These are phyloP conservation scores for Hycleus cichorii DNA, from an alignment of 1,140 invertebrate genomes.

Conservation along the genomic window DNA sequence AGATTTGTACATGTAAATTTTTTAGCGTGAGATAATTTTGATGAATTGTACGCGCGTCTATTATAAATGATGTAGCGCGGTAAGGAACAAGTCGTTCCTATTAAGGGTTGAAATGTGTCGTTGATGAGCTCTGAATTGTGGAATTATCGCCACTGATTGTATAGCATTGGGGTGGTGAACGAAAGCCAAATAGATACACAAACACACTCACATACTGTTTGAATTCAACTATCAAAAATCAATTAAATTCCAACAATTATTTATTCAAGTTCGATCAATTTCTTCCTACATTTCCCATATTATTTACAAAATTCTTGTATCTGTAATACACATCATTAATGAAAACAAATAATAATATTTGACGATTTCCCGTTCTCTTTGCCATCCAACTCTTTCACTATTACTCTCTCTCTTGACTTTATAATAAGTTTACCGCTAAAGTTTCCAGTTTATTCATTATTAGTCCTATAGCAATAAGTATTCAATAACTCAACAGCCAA, in stretches of 20 bases:
- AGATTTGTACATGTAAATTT: not conserved
- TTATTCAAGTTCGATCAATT: no score
- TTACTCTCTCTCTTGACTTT: slow-evolving; percentile 1
- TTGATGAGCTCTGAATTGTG: slow-evolving; percentile 39
- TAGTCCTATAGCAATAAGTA: slow-evolving; percentile 27
- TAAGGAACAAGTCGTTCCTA: slow-evolving; percentile 35
- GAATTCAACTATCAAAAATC: no score
- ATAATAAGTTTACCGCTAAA: slow-evolving; percentile 22
- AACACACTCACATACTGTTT: no score
- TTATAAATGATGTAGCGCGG: slow-evolving; percentile 12
- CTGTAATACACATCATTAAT: slow-evolving; percentile 17
- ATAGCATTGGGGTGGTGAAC: slow-evolving; percentile 15
- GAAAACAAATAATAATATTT: slow-evolving; percentile 25
- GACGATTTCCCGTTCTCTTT: slow-evolving; percentile 7
- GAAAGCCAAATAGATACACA: not conserved
- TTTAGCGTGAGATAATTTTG: slow-evolving; percentile 10
- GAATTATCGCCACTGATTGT: slow-evolving; percentile 38
- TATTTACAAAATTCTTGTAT: no score
- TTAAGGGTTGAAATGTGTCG: slow-evolving; percentile 37
- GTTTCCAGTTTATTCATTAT: slow-evolving; percentile 23
- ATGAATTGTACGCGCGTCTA: slow-evolving; percentile 7
- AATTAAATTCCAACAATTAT: no score
- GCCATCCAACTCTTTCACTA: no score
- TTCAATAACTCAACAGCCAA: slow-evolving; percentile 32
- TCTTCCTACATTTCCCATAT: no score